A percentile compares a stretch with the other conserved stretches of the same genome.
phyloP scores from a whole-genome alignment of 2,888 invertebrate genomes.

The Lumbricus terrestris region DNA sequence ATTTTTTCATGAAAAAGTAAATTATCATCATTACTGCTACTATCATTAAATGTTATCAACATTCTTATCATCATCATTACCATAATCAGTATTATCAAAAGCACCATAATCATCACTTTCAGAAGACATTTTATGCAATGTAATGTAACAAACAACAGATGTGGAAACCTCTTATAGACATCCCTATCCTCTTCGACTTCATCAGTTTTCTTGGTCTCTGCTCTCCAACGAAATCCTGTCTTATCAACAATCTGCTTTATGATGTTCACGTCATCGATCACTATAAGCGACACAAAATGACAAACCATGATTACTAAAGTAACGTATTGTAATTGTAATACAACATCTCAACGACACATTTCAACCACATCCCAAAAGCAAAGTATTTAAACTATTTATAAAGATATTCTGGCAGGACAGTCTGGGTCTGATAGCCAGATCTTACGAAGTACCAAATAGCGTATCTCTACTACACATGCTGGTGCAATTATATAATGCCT shows the following conservation, averaged over 20 bases:
- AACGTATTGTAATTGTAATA: too few species aligned
- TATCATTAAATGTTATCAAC: background rate
- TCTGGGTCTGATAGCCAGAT: too few species aligned
- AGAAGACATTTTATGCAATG: background rate
- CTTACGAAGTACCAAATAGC: too few species aligned
- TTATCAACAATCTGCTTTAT: conserved; percentile 71
- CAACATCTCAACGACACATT: too few species aligned
- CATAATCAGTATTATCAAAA: background rate
- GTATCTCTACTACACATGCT: too few species aligned
- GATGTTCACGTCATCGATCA: conserved; percentile 69
- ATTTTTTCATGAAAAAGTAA: background rate
- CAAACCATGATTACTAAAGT: background rate
- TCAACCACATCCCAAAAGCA: too few species aligned
- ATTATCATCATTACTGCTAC: background rate
- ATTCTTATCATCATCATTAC: background rate
- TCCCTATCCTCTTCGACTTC: conserved; percentile 59
- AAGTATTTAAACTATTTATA: too few species aligned
- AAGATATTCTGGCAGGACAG: too few species aligned
- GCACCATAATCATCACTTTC: background rate
- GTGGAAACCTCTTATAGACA: conserved; percentile 34
- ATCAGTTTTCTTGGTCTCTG: conserved; percentile 58
- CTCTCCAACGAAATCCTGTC: conserved; percentile 68
- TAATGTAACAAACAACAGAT: background rate
- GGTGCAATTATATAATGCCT: too few species aligned
- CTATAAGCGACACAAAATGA: conserved; percentile 41